Percentiles rank a stretch among this genome's conserved stretches.
These are phyloP conservation scores for Holacanthella duospinosa DNA, from an alignment of 2,888 invertebrate genomes.

Conservation along the genomic window DNA sequence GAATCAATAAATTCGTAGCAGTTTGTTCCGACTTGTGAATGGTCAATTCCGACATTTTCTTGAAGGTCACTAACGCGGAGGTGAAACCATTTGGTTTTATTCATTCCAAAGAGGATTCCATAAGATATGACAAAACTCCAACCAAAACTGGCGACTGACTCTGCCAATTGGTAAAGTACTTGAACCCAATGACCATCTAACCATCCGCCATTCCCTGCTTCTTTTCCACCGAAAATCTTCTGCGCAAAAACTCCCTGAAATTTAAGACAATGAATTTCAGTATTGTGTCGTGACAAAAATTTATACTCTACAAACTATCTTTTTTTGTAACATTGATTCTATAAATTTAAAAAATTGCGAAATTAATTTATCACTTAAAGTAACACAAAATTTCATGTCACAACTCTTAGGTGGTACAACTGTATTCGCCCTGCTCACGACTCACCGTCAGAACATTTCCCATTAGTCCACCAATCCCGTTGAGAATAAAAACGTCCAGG, in stretches of 20 bases:
- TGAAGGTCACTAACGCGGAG: slow-evolving; percentile 20
- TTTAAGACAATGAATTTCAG: background rate
- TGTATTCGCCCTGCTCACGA: too few relatives aligned
- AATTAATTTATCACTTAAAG: too few relatives aligned
- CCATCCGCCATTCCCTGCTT: slow-evolving; percentile 24
- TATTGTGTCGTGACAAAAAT: background rate
- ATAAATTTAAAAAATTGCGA: too few relatives aligned
- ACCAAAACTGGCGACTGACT: slow-evolving; percentile 22
- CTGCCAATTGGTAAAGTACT: slow-evolving; percentile 24
- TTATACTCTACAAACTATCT: background rate
- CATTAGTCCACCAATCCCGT: slow-evolving; percentile 33
- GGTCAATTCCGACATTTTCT: slow-evolving; percentile 26
- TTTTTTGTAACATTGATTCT: too few relatives aligned
- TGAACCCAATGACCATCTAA: slow-evolving; percentile 32
- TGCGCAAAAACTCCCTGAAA: slow-evolving; percentile 26
- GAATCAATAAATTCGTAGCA: slow-evolving; percentile 10
- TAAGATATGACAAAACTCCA: slow-evolving; percentile 28
- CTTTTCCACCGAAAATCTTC: slow-evolving; percentile 16
- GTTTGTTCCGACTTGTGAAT: slow-evolving; percentile 25
- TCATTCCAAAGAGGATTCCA: slow-evolving; percentile 22
- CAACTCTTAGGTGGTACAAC: too few relatives aligned
- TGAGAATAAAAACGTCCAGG: slow-evolving; percentile 29
- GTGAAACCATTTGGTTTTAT: slow-evolving; percentile 27
- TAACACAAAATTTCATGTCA: too few relatives aligned
- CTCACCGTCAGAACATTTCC: slow-evolving; percentile 30